A percentile compares a stretch with the other conserved stretches of the same genome.
Conservation (phyloP, 2,888 invertebrate genomes). For the Deroplatys truncata region DNA sequence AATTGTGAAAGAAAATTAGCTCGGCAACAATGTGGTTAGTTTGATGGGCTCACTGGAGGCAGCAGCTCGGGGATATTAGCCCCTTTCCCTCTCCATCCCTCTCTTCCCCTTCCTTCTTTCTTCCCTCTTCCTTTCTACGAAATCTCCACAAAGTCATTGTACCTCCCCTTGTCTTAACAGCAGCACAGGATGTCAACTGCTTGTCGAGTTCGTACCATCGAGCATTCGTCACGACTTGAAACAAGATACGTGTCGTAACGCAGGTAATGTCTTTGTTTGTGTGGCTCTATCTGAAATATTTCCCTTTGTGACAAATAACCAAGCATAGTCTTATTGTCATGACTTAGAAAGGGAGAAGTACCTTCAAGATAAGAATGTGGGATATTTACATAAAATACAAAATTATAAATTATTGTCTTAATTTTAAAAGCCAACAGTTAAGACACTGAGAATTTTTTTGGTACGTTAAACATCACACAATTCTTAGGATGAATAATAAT, state of each 20-base stretch:
- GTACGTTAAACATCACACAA: no score
- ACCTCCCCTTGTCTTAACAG: neutral
- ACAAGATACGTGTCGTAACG: neutral
- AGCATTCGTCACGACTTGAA: neutral
- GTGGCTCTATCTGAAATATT: neutral
- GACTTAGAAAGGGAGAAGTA: no score
- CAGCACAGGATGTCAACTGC: neutral
- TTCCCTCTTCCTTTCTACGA: neutral
- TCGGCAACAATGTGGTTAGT: neutral
- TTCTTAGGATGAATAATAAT: no score
- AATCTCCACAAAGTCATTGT: neutral
- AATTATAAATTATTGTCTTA: no score
- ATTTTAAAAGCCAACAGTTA: no score
- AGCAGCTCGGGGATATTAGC: neutral
- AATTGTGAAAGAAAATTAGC: slow-evolving; percentile 21
- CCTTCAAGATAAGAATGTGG: no score
- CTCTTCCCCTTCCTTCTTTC: slow-evolving; percentile 7
- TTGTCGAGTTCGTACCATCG: neutral
- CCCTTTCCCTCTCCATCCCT: slow-evolving; percentile 30
- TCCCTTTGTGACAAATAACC: no score
- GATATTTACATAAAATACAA: no score
- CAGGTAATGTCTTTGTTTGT: neutral
- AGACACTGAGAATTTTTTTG: no score
- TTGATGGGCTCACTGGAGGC: neutral
- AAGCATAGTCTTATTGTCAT: no score